phyloP scores from a whole-genome alignment of 2,888 invertebrate genomes.

The Adelphocoris suturalis region DNA sequence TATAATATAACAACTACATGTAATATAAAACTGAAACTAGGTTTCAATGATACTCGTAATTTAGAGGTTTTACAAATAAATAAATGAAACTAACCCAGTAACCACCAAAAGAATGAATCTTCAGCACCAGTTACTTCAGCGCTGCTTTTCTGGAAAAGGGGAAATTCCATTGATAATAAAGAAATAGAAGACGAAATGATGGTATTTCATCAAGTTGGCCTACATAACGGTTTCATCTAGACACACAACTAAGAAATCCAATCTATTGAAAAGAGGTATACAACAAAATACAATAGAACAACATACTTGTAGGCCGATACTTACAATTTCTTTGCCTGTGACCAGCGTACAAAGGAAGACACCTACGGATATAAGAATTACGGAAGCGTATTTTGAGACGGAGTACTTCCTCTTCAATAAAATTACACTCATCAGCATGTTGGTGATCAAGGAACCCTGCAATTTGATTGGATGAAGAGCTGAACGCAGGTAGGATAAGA shows the following conservation, averaged over 20 bases:
- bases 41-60: too few relatives aligned
- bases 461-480: constrained; percentile 76
- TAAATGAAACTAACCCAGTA: constrained; percentile 79
- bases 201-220: too few relatives aligned
- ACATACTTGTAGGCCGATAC: background rate
- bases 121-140: constrained; percentile 41
- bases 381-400: constrained; percentile 92
- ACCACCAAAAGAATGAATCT: constrained; percentile 82
- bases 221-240: too few relatives aligned
- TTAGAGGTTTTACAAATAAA: too few relatives aligned
- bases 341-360: constrained; percentile 94
- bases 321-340: constrained; percentile 85
- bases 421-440: constrained; percentile 95
- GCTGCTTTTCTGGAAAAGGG: constrained; percentile 58
- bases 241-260: too few relatives aligned
- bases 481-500: too few relatives aligned
- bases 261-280: too few relatives aligned
- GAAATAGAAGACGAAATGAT: too few relatives aligned
- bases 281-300: too few relatives aligned
- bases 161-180: background rate
- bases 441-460: constrained; percentile 96
- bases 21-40: too few relatives aligned
- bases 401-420: constrained; percentile 91
- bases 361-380: constrained; percentile 95
- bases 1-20: too few relatives aligned